Base-by-base conservation (phyloP, 2,113 vertebrate species). In the Pogonocichla stellata region DNA sequence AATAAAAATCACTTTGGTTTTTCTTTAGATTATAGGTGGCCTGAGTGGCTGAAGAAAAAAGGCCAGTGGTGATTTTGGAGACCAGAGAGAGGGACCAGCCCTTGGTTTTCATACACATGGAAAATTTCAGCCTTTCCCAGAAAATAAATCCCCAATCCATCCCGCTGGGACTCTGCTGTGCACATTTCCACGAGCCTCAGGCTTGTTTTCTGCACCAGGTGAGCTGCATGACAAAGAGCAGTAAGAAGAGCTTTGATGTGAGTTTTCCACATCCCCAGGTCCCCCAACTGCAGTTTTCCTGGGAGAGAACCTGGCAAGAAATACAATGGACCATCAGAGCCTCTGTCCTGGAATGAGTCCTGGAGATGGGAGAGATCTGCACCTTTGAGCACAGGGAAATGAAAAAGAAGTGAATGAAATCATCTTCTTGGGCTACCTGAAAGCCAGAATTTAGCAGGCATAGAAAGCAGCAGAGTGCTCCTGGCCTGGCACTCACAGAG, bases 381-480 rank as follows among this genome's bases (percentile, higher is more conserved):
- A 81, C 24, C 43, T 84, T 43, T 51, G 51, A 81, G 87, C 33
- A 71, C 6, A 48, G 33, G 42, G 38, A 57, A 83, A 51, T 43
- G 3, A 58, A 80, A 77, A 73, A 62, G 26, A 29, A 92, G 64
- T 1, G 8, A 86, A 48, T 57, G 6, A 62, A 92, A 66, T 33
- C 12, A 65, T 77, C 93, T 61, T 64, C 92, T 66, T 48, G 53
- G 78, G 62, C 54, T 56, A 65, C 82, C 90, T 94, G 95, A 54
- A 96, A 97, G 93, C 81, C 72, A 93, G 50, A 95, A 72, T 20
- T 45, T 17, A 88, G 71, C 85, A 96, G 79, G 85, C 54, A 61
- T 0, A 24, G 84, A 82, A 88, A 77, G 65, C 5, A 8, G 19
- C 50, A 74, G 31, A 0, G 0, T 56, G 48, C 8, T 86, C 92